Base-by-base conservation (phyloP, 2,113 vertebrate genomes). In the Xiphias gladius region DNA sequence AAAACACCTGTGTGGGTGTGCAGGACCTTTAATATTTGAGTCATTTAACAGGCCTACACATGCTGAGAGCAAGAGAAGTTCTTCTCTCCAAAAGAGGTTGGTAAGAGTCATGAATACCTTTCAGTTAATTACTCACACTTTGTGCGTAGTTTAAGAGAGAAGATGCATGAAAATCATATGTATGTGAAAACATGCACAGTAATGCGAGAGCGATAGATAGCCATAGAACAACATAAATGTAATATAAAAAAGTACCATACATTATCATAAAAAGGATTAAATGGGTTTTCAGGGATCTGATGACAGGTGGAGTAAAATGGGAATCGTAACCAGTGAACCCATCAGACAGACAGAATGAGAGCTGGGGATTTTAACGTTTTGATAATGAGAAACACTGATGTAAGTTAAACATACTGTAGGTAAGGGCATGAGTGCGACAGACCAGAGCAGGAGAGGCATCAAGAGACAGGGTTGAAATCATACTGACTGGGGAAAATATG, bases 211-310 rank as follows among this genome's bases (percentile, higher is more conserved):
- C 7, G 43, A 76, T 1, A 35, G 8, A 63, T 22, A 28, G 2
- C 1, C 68, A 17, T 2, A 54, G 3, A 17, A 24, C 24, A 43
- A 50, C 70, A 43, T 43, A 30, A 30, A 59, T 37, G 22, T 55
- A 28, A 7, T 2, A 62, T 62, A 32, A 20, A 35, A 54, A 55
- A 28, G 20, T 35, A 22, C 9, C n/a, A 26, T 28, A 28, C 10
- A 69, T 69, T 37, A 61, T 22, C 24, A 55, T 72, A 32, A 64
- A 65, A 37, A 57, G 26, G 26, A 74, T 39, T 81, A 41, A 26
- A 59, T n/a, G 0, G 54, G 14, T 68, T 50, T 13, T 52, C 41
- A n/a, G 16, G 48, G 41, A 58, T 57, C 26, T 50, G 71, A 50
- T 32, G 71, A 75, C 72, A 62, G 43, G 41, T 50, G 30, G 26